These are phyloP conservation scores for Hepsetus odoe DNA, from an alignment of 2,113 vertebrate species.

Conservation along the genomic window DNA sequence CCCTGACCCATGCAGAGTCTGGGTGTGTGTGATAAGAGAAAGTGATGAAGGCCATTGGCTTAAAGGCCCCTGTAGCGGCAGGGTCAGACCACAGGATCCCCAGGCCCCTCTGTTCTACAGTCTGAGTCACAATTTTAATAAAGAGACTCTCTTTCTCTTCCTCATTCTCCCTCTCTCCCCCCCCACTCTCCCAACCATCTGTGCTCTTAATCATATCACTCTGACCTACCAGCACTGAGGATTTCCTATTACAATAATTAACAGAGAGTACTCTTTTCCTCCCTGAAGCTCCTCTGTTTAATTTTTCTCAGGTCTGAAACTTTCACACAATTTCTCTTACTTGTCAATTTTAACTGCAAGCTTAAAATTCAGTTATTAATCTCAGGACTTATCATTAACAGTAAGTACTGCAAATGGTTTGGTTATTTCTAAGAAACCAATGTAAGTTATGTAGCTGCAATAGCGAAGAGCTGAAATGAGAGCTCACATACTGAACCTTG, in stretches of 20 bases:
- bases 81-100: conserved; percentile 26
- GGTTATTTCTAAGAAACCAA: too few relatives aligned
- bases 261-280: conserved; percentile 26
- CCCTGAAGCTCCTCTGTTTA: conserved; percentile 25
- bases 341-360: not conserved
- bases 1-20: conserved; percentile 36
- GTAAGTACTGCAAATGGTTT: too few relatives aligned
- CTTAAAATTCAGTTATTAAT: not conserved
- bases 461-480: too few relatives aligned
- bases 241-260: conserved; percentile 47
- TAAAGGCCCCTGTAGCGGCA: conserved; percentile 29
- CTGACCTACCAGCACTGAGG: conserved; percentile 44
- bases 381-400: too few relatives aligned
- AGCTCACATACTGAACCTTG: too few relatives aligned
- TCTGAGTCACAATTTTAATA: conserved; percentile 45
- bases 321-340: not conserved
- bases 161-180: conserved; percentile 15
- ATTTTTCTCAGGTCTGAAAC: conserved; percentile 10
- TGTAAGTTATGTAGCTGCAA: too few relatives aligned
- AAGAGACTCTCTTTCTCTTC: conserved; percentile 1
- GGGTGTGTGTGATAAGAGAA: conserved; percentile 44
- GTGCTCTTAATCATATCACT: conserved; percentile 48
- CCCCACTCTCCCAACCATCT: conserved; percentile 27
- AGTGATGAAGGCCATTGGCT: conserved; percentile 15
- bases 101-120: conserved; percentile 20